Evolutionary conservation across 2,797 vertebrate species (phyloP).

Genomic region (Lagocephalus sceleratus): DNA sequence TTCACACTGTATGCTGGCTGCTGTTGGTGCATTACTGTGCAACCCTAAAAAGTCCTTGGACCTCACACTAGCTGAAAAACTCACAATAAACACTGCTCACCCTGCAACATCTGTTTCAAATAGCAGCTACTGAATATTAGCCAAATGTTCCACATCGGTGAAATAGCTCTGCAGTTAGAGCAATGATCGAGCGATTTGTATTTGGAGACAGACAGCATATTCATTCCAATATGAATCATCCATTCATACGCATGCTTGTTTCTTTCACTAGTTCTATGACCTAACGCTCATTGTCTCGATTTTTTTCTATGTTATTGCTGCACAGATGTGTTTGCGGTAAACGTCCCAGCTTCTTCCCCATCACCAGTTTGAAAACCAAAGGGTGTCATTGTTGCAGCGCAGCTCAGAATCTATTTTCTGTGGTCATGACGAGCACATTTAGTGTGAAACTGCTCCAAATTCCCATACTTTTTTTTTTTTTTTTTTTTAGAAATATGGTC

Average conservation of each 20-base stretch:
- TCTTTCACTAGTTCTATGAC: constrained; percentile 26
- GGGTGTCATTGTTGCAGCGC: constrained; percentile 49
- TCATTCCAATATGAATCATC: constrained; percentile 17
- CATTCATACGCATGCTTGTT: constrained; percentile 22
- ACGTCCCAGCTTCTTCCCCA: constrained; percentile 43
- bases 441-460: constrained; percentile 25
- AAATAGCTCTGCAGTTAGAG: constrained; percentile 29
- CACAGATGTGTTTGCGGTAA: constrained; percentile 14
- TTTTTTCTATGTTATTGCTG: constrained; percentile 25
- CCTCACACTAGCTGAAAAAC: no score
- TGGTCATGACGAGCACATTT: constrained; percentile 39
- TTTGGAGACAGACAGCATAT: not conserved
- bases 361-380: constrained; percentile 41
- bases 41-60: no score
- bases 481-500: constrained; percentile 13
- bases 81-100: not conserved
- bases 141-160: constrained; percentile 46
- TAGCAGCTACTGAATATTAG: constrained; percentile 39
- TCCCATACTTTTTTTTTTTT: constrained; percentile 8
- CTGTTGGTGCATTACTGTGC: no score
- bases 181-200: not conserved
- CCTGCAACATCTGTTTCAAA: constrained; percentile 33
- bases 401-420: constrained; percentile 46
- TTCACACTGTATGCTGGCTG: no score
- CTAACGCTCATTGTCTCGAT: constrained; percentile 33